phyloP scores from a whole-genome alignment of 2,113 vertebrate species.

The Gasterosteus aculeatus region DNA sequence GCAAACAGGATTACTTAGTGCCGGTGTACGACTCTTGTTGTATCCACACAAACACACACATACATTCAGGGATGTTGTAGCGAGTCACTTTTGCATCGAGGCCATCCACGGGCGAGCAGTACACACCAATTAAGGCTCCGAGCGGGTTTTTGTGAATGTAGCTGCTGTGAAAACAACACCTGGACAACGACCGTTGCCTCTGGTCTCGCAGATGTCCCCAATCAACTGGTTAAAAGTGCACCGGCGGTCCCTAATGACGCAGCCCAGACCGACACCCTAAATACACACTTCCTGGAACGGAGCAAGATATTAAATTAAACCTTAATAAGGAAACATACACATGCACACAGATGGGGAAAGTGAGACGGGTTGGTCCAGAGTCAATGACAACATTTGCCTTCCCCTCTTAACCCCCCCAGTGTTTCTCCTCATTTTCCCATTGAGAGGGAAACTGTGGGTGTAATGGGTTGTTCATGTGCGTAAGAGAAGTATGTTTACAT shows the following conservation, averaged over 20 bases:
- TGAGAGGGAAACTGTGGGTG: constrained; percentile 58
- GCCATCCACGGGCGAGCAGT: background rate
- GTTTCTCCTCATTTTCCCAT: constrained; percentile 42
- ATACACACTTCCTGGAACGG: constrained; percentile 50
- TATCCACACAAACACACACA: constrained; percentile 14
- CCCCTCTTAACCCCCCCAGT: constrained; percentile 24
- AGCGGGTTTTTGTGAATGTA: constrained; percentile 9
- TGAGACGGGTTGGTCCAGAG: constrained; percentile 48
- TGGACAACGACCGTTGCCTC: constrained; percentile 23
- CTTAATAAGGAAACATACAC: constrained; percentile 46
- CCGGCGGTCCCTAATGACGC: constrained; percentile 35
- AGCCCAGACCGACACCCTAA: constrained; percentile 30
- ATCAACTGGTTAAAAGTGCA: constrained; percentile 42
- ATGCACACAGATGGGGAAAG: constrained; percentile 43
- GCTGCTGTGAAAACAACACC: constrained; percentile 43
- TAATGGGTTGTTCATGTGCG: constrained; percentile 64
- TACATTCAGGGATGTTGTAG: constrained; percentile 24
- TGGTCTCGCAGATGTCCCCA: constrained; percentile 46
- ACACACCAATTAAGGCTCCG: constrained; percentile 7
- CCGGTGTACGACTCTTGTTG: constrained; percentile 29
- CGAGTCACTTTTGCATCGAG: constrained; percentile 7
- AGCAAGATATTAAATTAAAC: constrained; percentile 41
- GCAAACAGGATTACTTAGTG: constrained; percentile 47
- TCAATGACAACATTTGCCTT: constrained; percentile 66
- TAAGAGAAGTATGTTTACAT: constrained; percentile 70